Conservation (phyloP, 2,888 invertebrate genomes). For the Amphiduros pacificus region DNA sequence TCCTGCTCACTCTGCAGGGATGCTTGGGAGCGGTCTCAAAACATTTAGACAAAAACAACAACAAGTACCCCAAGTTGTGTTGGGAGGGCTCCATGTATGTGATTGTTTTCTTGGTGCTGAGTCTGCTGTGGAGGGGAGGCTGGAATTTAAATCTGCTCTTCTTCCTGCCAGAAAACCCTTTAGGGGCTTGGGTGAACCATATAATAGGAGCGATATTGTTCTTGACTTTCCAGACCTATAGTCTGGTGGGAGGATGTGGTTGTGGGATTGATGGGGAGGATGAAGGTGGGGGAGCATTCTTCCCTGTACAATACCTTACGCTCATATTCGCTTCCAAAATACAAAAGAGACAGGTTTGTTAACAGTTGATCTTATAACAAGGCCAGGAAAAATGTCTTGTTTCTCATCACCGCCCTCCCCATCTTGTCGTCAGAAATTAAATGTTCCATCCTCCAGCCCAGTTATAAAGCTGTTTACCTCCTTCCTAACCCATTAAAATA, state of each 20-base stretch:
- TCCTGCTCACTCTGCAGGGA: background rate
- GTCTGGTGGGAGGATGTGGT: constrained; percentile 1
- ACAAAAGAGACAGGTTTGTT: background rate
- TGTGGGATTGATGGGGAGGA: background rate
- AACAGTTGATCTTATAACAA: no score
- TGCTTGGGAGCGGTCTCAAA: background rate
- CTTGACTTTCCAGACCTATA: background rate
- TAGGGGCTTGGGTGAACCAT: constrained; percentile 10
- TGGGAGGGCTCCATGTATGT: constrained; percentile 11
- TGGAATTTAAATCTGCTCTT: constrained; percentile 7
- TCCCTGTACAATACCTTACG: constrained; percentile 5
- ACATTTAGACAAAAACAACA: background rate
- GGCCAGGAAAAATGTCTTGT: no score
- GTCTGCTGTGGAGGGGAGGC: constrained; percentile 9
- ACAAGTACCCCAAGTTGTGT: background rate
- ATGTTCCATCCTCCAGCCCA: no score
- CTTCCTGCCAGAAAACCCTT: background rate
- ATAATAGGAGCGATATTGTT: background rate
- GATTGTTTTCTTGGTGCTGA: background rate
- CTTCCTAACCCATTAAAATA: no score
- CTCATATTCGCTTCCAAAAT: background rate
- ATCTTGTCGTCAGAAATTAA: no score
- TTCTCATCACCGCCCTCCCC: no score
- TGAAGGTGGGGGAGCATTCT: background rate
- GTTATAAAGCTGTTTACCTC: no score